phyloP scores from a whole-genome alignment of 2,888 invertebrate genomes.

The Agapetus fuscipes region DNA sequence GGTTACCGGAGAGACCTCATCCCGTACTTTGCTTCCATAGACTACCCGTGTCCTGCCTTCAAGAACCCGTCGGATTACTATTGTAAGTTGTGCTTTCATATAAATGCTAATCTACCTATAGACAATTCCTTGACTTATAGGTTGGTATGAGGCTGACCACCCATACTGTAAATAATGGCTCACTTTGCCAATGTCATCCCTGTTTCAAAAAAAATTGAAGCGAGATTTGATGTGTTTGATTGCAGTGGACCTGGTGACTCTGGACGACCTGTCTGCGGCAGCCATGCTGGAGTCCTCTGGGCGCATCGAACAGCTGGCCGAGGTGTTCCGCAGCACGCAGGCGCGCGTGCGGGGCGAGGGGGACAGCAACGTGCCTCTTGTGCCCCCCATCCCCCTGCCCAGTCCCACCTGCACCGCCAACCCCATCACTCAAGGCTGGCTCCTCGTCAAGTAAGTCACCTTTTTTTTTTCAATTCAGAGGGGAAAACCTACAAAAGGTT shows the following conservation, averaged over 20 bases:
- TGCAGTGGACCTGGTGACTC: conserved; percentile 84
- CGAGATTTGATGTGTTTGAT: conserved; percentile 21
- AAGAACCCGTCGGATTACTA: conserved; percentile 97
- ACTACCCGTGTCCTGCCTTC: conserved; percentile 92
- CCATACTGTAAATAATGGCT: too few species aligned
- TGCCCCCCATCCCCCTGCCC: conserved; percentile 69
- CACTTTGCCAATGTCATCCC: too few species aligned
- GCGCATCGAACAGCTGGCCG: conserved; percentile 81
- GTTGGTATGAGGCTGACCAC: too few species aligned
- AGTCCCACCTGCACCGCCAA: conserved; percentile 56
- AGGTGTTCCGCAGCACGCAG: conserved; percentile 64
- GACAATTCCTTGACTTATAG: too few species aligned
- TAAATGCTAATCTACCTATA: not conserved
- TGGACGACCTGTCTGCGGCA: conserved; percentile 88
- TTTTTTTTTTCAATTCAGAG: too few species aligned
- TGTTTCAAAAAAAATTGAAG: too few species aligned
- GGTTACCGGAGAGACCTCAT: conserved; percentile 84
- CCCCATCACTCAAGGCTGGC: conserved; percentile 59
- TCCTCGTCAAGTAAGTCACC: conserved; percentile 41
- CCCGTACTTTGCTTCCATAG: conserved; percentile 80
- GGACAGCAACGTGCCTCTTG: conserved; percentile 32
- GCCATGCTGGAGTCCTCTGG: conserved; percentile 93
- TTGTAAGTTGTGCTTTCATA: conserved; percentile 50
- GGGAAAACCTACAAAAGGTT: too few species aligned
- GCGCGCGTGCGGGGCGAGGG: conserved; percentile 42